Evolutionary conservation across 1,140 invertebrate genomes (phyloP).

Genomic region (Hestina assimilis): DNA sequence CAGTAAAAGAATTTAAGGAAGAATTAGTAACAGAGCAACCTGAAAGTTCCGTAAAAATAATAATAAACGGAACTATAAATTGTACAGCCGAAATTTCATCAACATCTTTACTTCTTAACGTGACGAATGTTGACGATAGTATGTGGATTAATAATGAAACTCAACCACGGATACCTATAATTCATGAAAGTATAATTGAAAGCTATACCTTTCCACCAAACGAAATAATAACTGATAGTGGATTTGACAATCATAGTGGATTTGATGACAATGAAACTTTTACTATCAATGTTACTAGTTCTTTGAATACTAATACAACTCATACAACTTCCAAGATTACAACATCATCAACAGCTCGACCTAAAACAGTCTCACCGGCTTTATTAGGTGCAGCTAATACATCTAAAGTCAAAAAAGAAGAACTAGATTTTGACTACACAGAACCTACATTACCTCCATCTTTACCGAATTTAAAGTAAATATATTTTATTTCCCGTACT

Average conservation of each 20-base stretch:
- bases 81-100: constrained; percentile 67
- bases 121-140: constrained; percentile 40
- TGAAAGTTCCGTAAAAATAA: constrained; percentile 54
- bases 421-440: constrained; percentile 84
- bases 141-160: constrained; percentile 42
- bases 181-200: constrained; percentile 42
- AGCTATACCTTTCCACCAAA: constrained; percentile 51
- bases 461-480: constrained; percentile 84
- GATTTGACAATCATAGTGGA: constrained; percentile 37
- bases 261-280: constrained; percentile 63
- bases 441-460: constrained; percentile 86
- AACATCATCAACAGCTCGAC: constrained; percentile 28
- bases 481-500: constrained; percentile 14
- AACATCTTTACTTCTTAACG: constrained; percentile 48
- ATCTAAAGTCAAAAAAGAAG: constrained; percentile 75
- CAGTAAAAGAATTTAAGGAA: constrained; percentile 29
- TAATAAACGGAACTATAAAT: constrained; percentile 69
- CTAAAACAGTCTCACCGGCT: constrained; percentile 46
- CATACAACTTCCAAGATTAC: constrained; percentile 30
- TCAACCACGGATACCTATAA: constrained; percentile 47
- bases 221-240: constrained; percentile 67
- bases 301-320: constrained; percentile 51
- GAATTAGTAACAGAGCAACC: constrained; percentile 47
- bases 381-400: constrained; percentile 62
- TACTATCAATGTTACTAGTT: constrained; percentile 67